Percentiles rank a stretch among this genome's conserved stretches.
Evolutionary conservation across 2,797 vertebrate species (phyloP).

Genomic region (Silurus lanzhouensis): DNA sequence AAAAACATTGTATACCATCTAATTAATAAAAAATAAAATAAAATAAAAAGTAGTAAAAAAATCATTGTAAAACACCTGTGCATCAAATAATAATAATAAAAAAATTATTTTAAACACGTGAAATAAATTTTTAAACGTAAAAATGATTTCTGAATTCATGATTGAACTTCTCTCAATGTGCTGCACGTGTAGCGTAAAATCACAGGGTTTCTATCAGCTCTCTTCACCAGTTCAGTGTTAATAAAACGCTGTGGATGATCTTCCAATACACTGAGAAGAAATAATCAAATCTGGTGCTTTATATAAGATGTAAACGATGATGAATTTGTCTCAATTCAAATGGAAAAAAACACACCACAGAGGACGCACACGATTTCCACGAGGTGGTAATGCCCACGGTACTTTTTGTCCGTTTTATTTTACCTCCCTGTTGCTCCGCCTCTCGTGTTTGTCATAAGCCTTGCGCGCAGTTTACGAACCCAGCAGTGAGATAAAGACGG

Average conservation of each 20-base stretch:
- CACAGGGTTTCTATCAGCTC: not conserved
- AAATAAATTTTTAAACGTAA: too few relatives aligned
- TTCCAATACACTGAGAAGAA: not conserved
- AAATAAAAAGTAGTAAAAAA: not conserved
- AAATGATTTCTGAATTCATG: not conserved
- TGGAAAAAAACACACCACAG: not conserved
- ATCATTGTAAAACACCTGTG: not conserved
- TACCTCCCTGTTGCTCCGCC: conserved; percentile 74
- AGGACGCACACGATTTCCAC: not conserved
- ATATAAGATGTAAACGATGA: not conserved
- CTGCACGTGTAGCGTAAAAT: not conserved
- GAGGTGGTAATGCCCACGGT: not conserved
- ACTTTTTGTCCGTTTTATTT: not conserved
- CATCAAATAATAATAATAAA: not conserved
- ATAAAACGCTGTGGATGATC: not conserved
- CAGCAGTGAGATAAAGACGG: conserved; percentile 20
- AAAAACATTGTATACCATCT: not conserved
- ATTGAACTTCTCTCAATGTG: too few relatives aligned
- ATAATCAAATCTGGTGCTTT: not conserved
- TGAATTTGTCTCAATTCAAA: not conserved
- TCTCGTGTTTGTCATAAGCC: conserved; percentile 80
- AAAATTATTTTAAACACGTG: too few relatives aligned
- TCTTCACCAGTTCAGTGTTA: not conserved
- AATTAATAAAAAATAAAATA: not conserved
- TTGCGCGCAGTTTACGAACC: conserved; percentile 55